Percentiles rank a stretch among this genome's conserved stretches.
phyloP scores from a whole-genome alignment of 1,140 invertebrate genomes.

The Drosophila teissieri region DNA sequence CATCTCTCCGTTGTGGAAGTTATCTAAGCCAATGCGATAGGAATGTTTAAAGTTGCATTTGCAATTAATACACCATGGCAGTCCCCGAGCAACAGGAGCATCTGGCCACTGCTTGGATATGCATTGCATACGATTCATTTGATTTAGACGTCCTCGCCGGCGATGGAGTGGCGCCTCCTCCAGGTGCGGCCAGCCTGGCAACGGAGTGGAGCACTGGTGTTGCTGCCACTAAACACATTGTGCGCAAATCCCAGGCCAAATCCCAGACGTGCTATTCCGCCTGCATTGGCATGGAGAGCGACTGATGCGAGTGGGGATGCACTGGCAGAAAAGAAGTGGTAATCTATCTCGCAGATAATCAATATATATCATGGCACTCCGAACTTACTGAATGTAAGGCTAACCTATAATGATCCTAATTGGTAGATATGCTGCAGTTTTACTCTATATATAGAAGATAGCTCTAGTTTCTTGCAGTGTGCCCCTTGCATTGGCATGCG shows the following conservation, averaged over 20 bases:
- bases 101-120: conserved; percentile 33
- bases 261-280: conserved; percentile 65
- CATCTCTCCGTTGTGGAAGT: neutral
- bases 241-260: conserved; percentile 73
- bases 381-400: too few relatives aligned
- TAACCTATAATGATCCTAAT: too few relatives aligned
- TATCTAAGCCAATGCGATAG: neutral
- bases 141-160: conserved; percentile 50
- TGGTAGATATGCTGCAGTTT: neutral
- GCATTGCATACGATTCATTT: conserved; percentile 56
- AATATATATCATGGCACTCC: neutral
- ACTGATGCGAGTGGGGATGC: conserved; percentile 16
- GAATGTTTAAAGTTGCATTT: conserved; percentile 28
- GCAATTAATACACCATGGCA: conserved; percentile 41
- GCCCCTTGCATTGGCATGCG: conserved; percentile 61
- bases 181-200: conserved; percentile 4
- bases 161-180: conserved; percentile 3
- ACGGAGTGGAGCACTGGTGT: conserved; percentile 16
- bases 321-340: neutral
- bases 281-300: neutral
- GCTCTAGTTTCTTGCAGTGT: neutral
- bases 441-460: neutral
- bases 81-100: conserved; percentile 18
- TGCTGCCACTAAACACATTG: conserved; percentile 75
- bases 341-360: neutral